Evolutionary conservation across 2,888 invertebrate genomes (phyloP), one percentile per base, ranked within the genome.

Genomic region (Drosophila anomelani): DNA sequence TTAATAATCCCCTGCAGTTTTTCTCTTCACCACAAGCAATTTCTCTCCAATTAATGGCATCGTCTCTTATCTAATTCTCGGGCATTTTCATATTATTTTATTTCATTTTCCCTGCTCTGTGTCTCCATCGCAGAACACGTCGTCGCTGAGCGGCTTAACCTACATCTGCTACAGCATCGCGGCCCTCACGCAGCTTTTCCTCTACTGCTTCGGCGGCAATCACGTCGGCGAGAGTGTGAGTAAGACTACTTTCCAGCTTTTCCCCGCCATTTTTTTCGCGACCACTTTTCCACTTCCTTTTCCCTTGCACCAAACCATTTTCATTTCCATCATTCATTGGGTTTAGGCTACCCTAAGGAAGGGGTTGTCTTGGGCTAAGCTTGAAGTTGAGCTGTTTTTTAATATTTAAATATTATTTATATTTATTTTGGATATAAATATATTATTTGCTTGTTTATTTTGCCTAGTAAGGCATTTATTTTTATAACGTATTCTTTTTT

Each of bases 121-220:
- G 46, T 63, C 46, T 13, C 41, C 44, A 23, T 23, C 36, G 34
- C 69, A 92, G 92, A 91, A 90, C 74, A 87, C 86, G n/a, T 85
- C 90, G 20, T 90, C 90, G 58, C 57, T 92, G 71, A 90, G 86
- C 61, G 70, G 90, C 68, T 72, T 91, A 64, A 81, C 88, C 61
- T 92, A 92, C 81, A 83, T 91, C 53, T 88, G 69, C 76, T 92
- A 92, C 57, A 89, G 79, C 59, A 64, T 85, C 41, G 91, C 92
- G 3, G 92, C 91, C 51, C 68, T 89, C 55, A 88, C 89, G 44
- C 91, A 92, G 79, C 84, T 92, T 41, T 88, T 90, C 64, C 76
- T 92, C 46, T 92, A 92, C 71, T 91, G 92, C 78, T 87, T 90
- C 61, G 92, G 92, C 13, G 92, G 91, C 51, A 90, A 80, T 71